Evolutionary conservation across 2,113 vertebrate genomes (phyloP).

Genomic region (Salvator merianae): DNA sequence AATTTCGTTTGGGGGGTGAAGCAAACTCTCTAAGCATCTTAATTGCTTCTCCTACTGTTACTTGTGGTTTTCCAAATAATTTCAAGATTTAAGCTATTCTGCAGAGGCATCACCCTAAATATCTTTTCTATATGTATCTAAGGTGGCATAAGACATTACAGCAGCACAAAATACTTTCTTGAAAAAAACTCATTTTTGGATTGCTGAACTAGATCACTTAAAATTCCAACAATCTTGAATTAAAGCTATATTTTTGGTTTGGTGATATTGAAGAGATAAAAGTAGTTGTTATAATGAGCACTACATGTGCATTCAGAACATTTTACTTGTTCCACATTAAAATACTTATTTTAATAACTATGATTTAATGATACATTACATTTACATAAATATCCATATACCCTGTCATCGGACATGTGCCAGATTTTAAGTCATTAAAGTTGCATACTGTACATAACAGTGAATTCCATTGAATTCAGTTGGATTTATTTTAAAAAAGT

Average conservation of each 20-base stretch:
- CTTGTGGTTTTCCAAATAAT: not conserved
- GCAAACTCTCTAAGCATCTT: not conserved
- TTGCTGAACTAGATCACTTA: constrained; percentile 22
- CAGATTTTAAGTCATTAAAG: not conserved
- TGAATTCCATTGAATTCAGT: too few relatives aligned
- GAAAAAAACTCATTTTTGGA: not conserved
- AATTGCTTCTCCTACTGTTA: not conserved
- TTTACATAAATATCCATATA: not conserved
- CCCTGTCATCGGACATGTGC: not conserved
- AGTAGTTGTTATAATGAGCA: not conserved
- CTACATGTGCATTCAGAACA: not conserved
- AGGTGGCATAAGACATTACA: constrained; percentile 10
- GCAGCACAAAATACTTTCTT: constrained; percentile 16
- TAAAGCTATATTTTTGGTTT: not conserved
- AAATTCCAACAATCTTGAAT: not conserved
- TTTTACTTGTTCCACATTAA: not conserved
- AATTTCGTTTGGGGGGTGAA: not conserved
- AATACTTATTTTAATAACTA: not conserved
- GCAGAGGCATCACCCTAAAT: not conserved
- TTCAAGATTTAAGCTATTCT: not conserved
- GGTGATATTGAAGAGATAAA: not conserved
- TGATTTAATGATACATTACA: not conserved
- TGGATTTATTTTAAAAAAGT: too few relatives aligned
- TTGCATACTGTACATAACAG: too few relatives aligned
- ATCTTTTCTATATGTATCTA: not conserved